Percentiles rank a stretch among this genome's conserved stretches.
Conservation (phyloP, 1,140 invertebrate genomes). For the Drosophila auraria region DNA sequence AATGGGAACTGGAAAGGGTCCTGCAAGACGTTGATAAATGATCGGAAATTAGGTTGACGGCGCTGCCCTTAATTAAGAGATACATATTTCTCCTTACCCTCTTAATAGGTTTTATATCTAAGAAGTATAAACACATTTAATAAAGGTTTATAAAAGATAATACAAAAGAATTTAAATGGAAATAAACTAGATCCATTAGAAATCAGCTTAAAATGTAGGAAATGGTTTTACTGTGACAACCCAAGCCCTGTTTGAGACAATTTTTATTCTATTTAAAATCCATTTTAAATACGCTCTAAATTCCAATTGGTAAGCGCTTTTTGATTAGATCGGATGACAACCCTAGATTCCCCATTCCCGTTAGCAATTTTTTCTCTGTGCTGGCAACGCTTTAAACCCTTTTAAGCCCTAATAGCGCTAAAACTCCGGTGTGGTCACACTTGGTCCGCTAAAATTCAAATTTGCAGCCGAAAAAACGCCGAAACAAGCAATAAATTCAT, state of each 20-base stretch:
- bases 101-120: neutral
- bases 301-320: too few relatives aligned
- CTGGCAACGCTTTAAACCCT: neutral
- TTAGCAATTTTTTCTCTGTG: neutral
- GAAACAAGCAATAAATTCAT: conserved; percentile 67
- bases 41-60: neutral
- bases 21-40: conserved; percentile 16
- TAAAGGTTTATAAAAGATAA: too few relatives aligned
- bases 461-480: conserved; percentile 44
- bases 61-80: neutral
- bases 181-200: too few relatives aligned
- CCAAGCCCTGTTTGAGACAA: too few relatives aligned
- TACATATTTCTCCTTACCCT: neutral
- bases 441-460: conserved; percentile 43
- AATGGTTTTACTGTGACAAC: too few relatives aligned
- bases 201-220: too few relatives aligned
- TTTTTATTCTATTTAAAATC: too few relatives aligned
- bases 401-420: conserved; percentile 17
- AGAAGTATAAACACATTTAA: too few relatives aligned
- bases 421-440: conserved; percentile 36
- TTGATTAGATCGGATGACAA: neutral
- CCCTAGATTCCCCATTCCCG: neutral
- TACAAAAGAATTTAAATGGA: too few relatives aligned
- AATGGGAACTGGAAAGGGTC: neutral
- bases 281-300: too few relatives aligned